Evolutionary conservation across 2,113 vertebrate species (phyloP), one percentile per base, ranked within the genome.

Genomic region (Calypte anna): DNA sequence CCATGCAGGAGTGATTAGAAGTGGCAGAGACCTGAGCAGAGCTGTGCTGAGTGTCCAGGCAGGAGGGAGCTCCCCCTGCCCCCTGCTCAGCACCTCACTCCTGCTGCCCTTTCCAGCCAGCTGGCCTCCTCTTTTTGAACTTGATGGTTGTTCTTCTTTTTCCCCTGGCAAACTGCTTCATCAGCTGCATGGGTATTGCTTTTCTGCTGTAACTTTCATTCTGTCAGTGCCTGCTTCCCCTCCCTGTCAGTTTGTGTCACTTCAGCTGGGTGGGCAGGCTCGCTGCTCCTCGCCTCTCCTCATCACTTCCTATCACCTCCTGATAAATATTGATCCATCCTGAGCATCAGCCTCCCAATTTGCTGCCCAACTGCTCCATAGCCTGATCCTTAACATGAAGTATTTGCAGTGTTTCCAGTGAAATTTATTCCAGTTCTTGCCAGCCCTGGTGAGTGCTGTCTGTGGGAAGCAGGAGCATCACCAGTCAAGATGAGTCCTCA

Each of bases 21-120:
- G 79, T 77, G 88, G 82, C 79, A 94, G 96, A 79, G 95, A 86
- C 75, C n/a, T 22, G 53, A 76, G 66, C 78, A 78, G 73, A 83
- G 21, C 40, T 94, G 10, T 93, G 83, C 84, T 58, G 7, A 14
- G 40, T 58, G 44, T 38, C 54, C 7, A 3, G 69, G 70, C 88
- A 53, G 25, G 61, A 63, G 75, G 66, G 36, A 58, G 46, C 53
- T 5, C 12, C 85, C 85, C 63, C 61, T 31, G 76, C 73, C 68
- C 19, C 0, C 3, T 14, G n/a, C 70, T 89, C 88, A 20, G 55
- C 55, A 14, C 6, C 13, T 7, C 0, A 0, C 23, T 75, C 48
- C 67, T 5, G 36, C 80, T 63, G 50, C 78, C 64, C 51, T 51
- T 14, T 80, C 43, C 30, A 2, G 66, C 74, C 9, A 1, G 1